Evolutionary conservation across 2,797 vertebrate genomes (phyloP).

Genomic region (Chelon auratus): DNA sequence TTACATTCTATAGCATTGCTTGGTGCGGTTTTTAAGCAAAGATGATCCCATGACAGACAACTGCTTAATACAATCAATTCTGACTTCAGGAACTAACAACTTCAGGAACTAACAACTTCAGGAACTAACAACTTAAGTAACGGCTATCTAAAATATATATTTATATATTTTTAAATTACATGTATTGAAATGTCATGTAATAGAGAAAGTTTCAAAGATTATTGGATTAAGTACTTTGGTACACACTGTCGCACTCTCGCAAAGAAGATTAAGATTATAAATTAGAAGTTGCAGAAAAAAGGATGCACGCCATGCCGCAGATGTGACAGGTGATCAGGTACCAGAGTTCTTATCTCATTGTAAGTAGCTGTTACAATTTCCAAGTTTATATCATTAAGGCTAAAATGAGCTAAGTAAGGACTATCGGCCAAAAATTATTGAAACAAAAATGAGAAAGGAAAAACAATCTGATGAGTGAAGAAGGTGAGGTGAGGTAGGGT

Average conservation of each 20-base stretch:
- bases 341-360: neutral
- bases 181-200: neutral
- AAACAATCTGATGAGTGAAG: neutral
- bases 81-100: no score
- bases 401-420: neutral
- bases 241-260: neutral
- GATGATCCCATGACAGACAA: neutral
- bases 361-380: neutral
- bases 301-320: neutral
- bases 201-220: no score
- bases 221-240: neutral
- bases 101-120: no score
- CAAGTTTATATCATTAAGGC: conserved; percentile 1
- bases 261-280: neutral
- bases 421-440: neutral
- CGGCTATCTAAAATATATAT: no score
- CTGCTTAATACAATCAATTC: no score
- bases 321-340: neutral
- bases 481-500: neutral
- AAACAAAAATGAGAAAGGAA: neutral
- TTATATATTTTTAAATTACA: no score
- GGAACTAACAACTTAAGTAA: no score
- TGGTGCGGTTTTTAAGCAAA: neutral
- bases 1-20: no score
- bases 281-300: neutral